phyloP scores from a whole-genome alignment of 2,797 vertebrate genomes.

The Amblyopsis hoosieri region DNA sequence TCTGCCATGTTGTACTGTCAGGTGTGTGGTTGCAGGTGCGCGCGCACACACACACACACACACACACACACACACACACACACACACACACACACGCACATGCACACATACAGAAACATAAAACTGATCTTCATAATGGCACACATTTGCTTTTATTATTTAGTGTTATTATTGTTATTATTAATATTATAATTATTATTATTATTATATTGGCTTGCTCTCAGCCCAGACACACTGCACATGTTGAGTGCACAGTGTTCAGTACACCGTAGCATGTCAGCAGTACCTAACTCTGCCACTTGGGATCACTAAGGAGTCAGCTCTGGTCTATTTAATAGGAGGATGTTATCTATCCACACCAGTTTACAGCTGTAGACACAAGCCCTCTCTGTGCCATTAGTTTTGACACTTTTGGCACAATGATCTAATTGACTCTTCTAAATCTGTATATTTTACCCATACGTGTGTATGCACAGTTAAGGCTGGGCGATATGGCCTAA shows the following conservation, averaged over 20 bases:
- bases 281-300: constrained; percentile 53
- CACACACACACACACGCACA: background rate
- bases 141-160: too few species aligned
- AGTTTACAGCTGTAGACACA: background rate
- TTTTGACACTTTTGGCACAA: too few species aligned
- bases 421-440: too few species aligned
- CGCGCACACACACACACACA: background rate
- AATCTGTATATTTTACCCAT: too few species aligned
- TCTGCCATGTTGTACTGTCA: background rate
- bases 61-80: too few species aligned
- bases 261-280: background rate
- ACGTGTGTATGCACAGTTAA: too few species aligned
- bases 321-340: constrained; percentile 11
- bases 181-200: too few species aligned
- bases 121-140: too few species aligned
- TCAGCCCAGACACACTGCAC: constrained; percentile 17
- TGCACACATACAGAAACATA: background rate
- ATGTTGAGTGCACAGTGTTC: background rate
- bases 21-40: background rate
- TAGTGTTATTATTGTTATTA: too few species aligned
- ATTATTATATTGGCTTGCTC: background rate
- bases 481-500: too few species aligned
- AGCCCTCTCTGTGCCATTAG: background rate
- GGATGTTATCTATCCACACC: background rate
- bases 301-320: constrained; percentile 51